Percentiles rank a stretch among this genome's conserved stretches.
phyloP scores from a whole-genome alignment of 2,797 vertebrate genomes.

The Xenentodon cancila region DNA sequence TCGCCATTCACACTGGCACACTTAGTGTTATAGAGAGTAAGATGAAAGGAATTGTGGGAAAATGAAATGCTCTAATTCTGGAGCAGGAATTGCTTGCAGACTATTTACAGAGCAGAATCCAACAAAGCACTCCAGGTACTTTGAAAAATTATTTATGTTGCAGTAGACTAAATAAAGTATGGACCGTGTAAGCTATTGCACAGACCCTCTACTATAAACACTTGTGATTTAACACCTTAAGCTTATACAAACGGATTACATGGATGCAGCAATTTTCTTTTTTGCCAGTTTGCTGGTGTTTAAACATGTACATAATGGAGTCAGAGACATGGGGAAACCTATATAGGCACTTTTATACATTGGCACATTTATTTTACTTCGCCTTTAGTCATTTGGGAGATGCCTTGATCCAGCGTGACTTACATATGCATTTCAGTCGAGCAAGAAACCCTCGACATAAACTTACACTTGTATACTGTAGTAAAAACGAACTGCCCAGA shows the following conservation, averaged over 20 bases:
- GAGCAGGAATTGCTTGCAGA: conserved; percentile 2
- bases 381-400: no score
- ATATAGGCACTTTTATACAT: no score
- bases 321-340: no score
- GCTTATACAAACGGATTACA: neutral
- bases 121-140: neutral
- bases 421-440: no score
- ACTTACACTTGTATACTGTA: no score
- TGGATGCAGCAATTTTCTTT: neutral
- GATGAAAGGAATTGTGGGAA: conserved; percentile 4
- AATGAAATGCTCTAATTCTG: neutral
- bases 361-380: no score
- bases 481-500: no score
- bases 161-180: neutral
- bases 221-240: neutral
- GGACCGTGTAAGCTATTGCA: neutral
- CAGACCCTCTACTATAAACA: neutral
- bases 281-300: no score
- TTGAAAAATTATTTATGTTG: conserved; percentile 2
- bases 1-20: conserved; percentile 43
- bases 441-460: no score
- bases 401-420: no score
- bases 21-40: conserved; percentile 12
- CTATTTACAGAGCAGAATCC: neutral
- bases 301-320: no score